Evolutionary conservation across 2,113 vertebrate species (phyloP), one percentile per base, ranked within the genome.

Genomic region (Mesembrinibis cayennensis): DNA sequence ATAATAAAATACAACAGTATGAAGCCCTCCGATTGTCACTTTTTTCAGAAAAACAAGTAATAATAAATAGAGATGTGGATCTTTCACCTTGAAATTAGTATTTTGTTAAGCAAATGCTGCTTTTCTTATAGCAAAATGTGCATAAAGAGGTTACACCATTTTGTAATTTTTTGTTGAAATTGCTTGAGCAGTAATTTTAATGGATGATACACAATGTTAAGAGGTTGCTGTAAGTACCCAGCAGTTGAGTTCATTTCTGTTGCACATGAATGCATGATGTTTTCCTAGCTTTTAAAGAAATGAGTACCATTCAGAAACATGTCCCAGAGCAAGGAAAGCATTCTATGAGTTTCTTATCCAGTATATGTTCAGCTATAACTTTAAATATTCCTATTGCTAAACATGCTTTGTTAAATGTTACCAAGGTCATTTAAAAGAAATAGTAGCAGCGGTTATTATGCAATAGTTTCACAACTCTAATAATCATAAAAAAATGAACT

Each of bases 401-500:
- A 80, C 20, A 17, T 4, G 23, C 18, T 53, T 73, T 17, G 26
- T 25, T 73, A 61, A 69, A 63, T 5, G 38, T 11, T n/a, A 29
- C 36, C 26, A 11, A 79, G 29, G 36, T 34, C 6, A 85, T 44
- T 59, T 36, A 0, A 38, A 71, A 71, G 53, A 40, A 66, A 49
- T 1, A 59, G 58, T 4, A 34, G 22, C 3, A 22, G 45, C 2
- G 4, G 27, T 38, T 61, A 61, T 53, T 12, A 16, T 0, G 0
- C 21, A 49, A 21, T 3, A 71, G n/a, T 49, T 47, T 55, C 45
- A n/a, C 34, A 82, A 47, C 26, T 78, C 30, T 10, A 50, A 76
- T 14, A 50, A 23, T 5, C 55, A 85, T 56, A 34, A 15, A 50
- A 49, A 21, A 58, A 84, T 20, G 63, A 59, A 77, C 99, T 98